Conservation (phyloP, 2,888 invertebrate species). For the Geotrupes spiniger region DNA sequence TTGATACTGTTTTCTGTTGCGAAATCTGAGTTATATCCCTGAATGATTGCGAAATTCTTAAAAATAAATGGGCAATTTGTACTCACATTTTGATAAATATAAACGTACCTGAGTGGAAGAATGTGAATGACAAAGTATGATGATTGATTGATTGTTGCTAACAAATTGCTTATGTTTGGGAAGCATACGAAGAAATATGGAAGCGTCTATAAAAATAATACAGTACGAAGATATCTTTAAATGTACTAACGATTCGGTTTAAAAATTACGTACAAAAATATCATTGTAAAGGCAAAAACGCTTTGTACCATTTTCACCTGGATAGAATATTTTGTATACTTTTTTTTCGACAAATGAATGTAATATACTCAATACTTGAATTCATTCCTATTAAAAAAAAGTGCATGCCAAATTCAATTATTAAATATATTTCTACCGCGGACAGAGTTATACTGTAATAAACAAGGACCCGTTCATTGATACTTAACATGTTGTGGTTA, state of each 20-base stretch:
- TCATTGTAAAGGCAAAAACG: conserved; percentile 48
- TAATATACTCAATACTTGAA: conserved; percentile 17
- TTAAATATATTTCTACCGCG: conserved; percentile 21
- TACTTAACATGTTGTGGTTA: conserved; percentile 11
- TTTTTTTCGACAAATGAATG: conserved; percentile 2
- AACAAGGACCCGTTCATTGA: conserved; percentile 15
- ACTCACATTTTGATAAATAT: conserved; percentile 9
- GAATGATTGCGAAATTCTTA: conserved; percentile 4
- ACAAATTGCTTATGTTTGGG: conserved; percentile 36
- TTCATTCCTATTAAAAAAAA: conserved; percentile 24
- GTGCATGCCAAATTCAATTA: conserved; percentile 20
- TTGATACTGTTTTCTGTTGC: conserved; percentile 6
- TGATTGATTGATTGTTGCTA: conserved; percentile 25
- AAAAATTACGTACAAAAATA: conserved; percentile 50
- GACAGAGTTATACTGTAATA: conserved; percentile 4
- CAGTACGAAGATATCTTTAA: conserved; percentile 22
- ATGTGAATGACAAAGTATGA: not conserved
- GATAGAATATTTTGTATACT: conserved; percentile 42
- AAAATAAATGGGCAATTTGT: conserved; percentile 7
- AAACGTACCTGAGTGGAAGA: conserved; percentile 28
- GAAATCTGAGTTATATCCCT: conserved; percentile 6
- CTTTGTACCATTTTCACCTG: conserved; percentile 50
- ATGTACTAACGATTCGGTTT: conserved; percentile 23
- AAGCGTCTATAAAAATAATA: conserved; percentile 41
- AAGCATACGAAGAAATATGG: conserved; percentile 41